Evolutionary conservation across 2,797 vertebrate species (phyloP), one percentile per base, ranked within the genome.

Genomic region (Gymnocypris eckloni): DNA sequence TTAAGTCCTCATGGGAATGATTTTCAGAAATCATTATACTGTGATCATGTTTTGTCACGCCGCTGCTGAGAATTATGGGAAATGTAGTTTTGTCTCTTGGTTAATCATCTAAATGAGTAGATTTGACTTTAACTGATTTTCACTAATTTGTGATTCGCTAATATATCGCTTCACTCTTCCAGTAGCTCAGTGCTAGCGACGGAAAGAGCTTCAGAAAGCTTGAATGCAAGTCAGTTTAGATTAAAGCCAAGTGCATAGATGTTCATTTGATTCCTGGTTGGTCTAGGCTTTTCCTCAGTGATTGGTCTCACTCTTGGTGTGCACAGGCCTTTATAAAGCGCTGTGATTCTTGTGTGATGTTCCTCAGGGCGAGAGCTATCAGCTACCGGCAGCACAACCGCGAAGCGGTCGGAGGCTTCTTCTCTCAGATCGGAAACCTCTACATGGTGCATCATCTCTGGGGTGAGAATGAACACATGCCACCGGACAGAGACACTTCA

Each of bases 401-500:
- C 0, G 97, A 99, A 92, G 98, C 98, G 0, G 97, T 99, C 18
- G 98, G 97, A 89, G 98, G 98, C 0, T 99, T 99, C 94, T 99
- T 99, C 95, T 99, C 98, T 45, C 98, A 99, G 91, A 99, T 99
- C 15, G 98, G 98, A 41, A 95, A 96, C 90, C 95, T 99, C 4
- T 99, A 99, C 28, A 98, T 97, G 97, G 98, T 98, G 85, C 98
- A 99, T 92, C 98, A 99, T 89, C 97, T 99, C 33, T 97, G 96
- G 96, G 97, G 96, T 97, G 95, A 79, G 82, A 45, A 8, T 11
- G 20, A 33, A 13, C 48, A 70, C 75, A 37, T 8, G 64, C 20
- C 7, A 6, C 16, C 48, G 15, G 48, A 50, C 52, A 52, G 20
- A 13, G 43, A 41, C 41, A 48, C 3, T 56, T 56, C 52, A 18